A percentile compares a stretch with the other conserved stretches of the same genome.
These are phyloP conservation scores for Tetramorium simillimum DNA, from an alignment of 1,140 invertebrate genomes.

Conservation along the genomic window DNA sequence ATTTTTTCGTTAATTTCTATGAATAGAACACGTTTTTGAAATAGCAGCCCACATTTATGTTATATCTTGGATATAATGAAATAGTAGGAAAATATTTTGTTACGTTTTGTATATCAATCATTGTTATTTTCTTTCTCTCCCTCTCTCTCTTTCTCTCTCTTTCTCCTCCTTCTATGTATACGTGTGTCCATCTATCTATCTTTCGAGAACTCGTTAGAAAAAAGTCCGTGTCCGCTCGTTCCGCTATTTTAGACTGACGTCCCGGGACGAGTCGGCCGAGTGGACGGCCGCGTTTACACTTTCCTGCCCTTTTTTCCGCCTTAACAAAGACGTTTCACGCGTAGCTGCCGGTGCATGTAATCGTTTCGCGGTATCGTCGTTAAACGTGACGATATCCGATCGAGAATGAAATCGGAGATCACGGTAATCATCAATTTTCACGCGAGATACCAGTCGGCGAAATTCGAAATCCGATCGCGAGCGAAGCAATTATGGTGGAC, in stretches of 20 bases:
- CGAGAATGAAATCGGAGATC: background rate
- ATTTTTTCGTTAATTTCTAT: too few relatives aligned
- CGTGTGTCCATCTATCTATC: background rate
- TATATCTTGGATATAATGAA: too few relatives aligned
- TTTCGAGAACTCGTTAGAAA: background rate
- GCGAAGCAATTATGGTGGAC: background rate
- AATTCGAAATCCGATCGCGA: background rate
- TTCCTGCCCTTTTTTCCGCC: background rate
- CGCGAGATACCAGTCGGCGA: background rate
- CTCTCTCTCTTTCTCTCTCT: background rate
- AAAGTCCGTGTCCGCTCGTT: constrained; percentile 12
- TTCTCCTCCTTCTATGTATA: background rate
- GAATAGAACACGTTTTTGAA: too few relatives aligned
- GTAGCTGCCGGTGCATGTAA: background rate
- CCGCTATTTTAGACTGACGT: background rate
- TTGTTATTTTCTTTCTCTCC: background rate
- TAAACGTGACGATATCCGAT: background rate
- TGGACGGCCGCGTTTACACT: background rate
- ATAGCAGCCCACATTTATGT: too few relatives aligned
- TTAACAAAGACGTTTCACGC: background rate
- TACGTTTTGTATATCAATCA: background rate
- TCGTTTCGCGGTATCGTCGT: background rate
- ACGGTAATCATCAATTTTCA: too few relatives aligned
- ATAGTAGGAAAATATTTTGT: too few relatives aligned
- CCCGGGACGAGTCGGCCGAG: background rate